Evolutionary conservation across 2,888 invertebrate genomes (phyloP), one percentile per base, ranked within the genome.

Genomic region (Salticus scenicus): DNA sequence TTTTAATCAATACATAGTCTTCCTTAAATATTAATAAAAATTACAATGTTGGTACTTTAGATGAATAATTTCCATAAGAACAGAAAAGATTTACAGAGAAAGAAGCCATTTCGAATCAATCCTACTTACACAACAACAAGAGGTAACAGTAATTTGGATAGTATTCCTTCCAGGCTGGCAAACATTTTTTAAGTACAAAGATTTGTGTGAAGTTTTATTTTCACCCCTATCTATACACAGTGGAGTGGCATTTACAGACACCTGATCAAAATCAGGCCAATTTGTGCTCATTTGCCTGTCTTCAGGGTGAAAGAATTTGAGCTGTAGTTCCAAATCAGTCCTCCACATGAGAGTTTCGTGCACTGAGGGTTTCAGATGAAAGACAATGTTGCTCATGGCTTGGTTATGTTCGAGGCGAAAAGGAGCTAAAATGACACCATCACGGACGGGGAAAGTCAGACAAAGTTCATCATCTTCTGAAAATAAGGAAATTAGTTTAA

Each of bases 251-350:
- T 98, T 98, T 81, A 98, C 98, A 79, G 97, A 97, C 88, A 97
- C 96, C 91, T 96, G 96, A 89, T 97, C 97, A 90, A 96, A 96
- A 75, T 96, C 96, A 73, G 98, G 98, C 98, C 98, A 98, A 92
- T 98, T 98, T 82, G 98, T 98, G 93, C 97, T 97, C 97, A 97
- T 97, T 92, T 96, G 96, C 90, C 97, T 93, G 92, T 98, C 98
- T 91, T 98, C 98, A 91, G 98, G 98, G 92, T 98, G 98, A 94
- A 98, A 98, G 94, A 98, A 98, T 93, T 98, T 98, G 88, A 98
- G 93, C 93, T 98, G 98, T 90, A 98, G 93, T 92, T 98, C 98
- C 90, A 98, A 93, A 92, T 98, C 98, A 90, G 97, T 96, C 95
- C 98, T 95, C 96, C 96, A 97, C 95, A 97, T 96, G 90, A 98